Evolutionary conservation across 2,113 vertebrate genomes (phyloP).

Genomic region (Hydrochoerus hydrochaeris): DNA sequence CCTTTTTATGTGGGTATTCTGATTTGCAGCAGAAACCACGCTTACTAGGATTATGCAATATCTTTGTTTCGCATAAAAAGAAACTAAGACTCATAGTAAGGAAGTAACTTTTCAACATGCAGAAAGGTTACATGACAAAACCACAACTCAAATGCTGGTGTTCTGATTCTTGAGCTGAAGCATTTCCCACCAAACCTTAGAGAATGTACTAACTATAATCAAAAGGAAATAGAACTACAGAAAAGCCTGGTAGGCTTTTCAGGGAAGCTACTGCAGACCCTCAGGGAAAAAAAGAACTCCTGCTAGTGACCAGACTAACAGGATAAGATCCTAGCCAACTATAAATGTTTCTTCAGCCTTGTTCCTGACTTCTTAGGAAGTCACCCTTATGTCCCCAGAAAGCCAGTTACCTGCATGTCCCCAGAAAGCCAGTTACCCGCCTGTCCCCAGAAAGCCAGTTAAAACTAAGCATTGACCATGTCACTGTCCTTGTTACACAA

Average conservation of each 20-base stretch:
- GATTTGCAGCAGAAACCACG: background rate
- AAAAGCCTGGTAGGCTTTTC: constrained; percentile 46
- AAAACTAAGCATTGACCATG: constrained; percentile 70
- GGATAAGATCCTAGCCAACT: background rate
- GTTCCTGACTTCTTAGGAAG: constrained; percentile 9
- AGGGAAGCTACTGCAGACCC: constrained; percentile 45
- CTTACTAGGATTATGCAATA: background rate
- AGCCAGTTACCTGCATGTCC: constrained; percentile 62
- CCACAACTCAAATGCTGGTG: background rate
- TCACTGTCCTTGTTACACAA: constrained; percentile 78
- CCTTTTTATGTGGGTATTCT: background rate
- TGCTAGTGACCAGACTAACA: background rate
- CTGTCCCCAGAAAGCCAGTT: constrained; percentile 65
- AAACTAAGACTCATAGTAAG: background rate
- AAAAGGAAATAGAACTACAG: constrained; percentile 49
- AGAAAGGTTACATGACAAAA: constrained; percentile 24
- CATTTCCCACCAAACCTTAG: background rate
- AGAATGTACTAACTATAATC: constrained; percentile 36
- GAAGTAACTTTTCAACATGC: constrained; percentile 29
- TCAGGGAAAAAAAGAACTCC: background rate
- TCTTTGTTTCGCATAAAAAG: constrained; percentile 45
- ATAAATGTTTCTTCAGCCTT: background rate
- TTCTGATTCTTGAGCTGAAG: constrained; percentile 8
- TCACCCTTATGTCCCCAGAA: constrained; percentile 52
- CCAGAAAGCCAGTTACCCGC: no score